Evolutionary conservation across 2,888 invertebrate species (phyloP), one percentile per base, ranked within the genome.

Genomic region (Trichogramma dendrolimi): DNA sequence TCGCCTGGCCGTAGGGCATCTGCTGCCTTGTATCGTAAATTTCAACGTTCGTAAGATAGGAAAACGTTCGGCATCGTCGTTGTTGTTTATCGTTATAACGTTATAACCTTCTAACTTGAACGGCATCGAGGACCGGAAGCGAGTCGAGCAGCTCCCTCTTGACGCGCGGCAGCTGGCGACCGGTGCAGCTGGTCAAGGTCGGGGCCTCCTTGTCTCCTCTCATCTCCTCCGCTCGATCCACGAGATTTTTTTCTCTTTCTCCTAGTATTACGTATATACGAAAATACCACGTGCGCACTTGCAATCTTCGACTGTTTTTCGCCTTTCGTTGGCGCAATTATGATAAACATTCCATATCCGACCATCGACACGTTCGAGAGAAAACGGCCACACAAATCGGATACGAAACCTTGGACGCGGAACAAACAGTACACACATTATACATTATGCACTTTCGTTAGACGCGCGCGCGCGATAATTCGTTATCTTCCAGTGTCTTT

Each of bases 1-100:
- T 73, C 41, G 85, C 85, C 72, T 85, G 81, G 70, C 83, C 76
- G 55, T 83, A 74, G 0, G 85, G 83, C 42, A 81, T 60, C 63
- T 82, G 81, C 67, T 80, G 80, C 69, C 86, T 85, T 71, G 62
- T 44, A 39, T 38, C 42, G 6, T 52, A 58, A 61, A 4, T 14
- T 57, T 47, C 8, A 7, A 44, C 39, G 48, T 49, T 51, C 27
- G 47, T 51, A 10, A 14, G 10, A 4, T 5, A 4, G 49, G 11
- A 41, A 51, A 44, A 54, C 27, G 27, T 27, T 27, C 27, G 27
- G 27, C 27, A 27, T 27, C 2, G 27, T 27, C 2, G 38, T 6
- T 27, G 27, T 27, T 14, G 2, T 14, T 14, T 14, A 14, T 14
- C 3, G 27, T 40, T n/a, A 46, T 46, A n/a, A n/a, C 8, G 8